phyloP scores from a whole-genome alignment of 2,797 vertebrate species.

The Liasis olivaceus region DNA sequence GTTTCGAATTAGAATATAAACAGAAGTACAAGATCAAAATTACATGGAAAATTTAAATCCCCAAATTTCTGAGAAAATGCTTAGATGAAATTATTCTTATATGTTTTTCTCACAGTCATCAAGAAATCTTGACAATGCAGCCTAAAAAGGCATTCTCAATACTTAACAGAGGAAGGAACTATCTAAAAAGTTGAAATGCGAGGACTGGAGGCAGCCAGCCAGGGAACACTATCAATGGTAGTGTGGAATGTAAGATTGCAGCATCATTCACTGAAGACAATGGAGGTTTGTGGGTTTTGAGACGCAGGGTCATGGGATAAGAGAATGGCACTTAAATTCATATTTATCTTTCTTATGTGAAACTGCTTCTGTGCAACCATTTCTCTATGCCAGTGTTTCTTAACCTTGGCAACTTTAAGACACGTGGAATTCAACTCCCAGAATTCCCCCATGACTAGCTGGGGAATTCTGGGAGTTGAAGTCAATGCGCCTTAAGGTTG shows the following conservation, averaged over 20 bases:
- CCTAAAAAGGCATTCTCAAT: neutral
- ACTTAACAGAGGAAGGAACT: neutral
- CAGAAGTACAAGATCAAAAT: neutral
- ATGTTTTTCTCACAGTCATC: neutral
- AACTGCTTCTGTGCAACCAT: neutral
- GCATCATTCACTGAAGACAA: neutral
- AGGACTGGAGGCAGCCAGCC: neutral
- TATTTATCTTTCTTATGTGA: neutral
- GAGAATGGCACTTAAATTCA: neutral
- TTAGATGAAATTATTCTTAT: neutral
- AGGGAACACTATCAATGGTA: neutral
- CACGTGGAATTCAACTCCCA: no score
- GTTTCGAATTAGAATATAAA: neutral
- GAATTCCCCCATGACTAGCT: no score
- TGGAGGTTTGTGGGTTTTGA: neutral
- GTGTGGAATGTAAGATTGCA: neutral
- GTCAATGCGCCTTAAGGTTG: no score
- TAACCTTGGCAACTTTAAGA: no score
- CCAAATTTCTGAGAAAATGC: neutral
- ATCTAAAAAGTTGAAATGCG: neutral
- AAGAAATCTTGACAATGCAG: neutral
- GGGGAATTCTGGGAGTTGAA: no score
- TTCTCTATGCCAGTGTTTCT: neutral
- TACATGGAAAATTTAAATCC: neutral
- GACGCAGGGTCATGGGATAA: neutral